Conservation (phyloP, 2,888 invertebrate species). For the Sminthurinus aureus region DNA sequence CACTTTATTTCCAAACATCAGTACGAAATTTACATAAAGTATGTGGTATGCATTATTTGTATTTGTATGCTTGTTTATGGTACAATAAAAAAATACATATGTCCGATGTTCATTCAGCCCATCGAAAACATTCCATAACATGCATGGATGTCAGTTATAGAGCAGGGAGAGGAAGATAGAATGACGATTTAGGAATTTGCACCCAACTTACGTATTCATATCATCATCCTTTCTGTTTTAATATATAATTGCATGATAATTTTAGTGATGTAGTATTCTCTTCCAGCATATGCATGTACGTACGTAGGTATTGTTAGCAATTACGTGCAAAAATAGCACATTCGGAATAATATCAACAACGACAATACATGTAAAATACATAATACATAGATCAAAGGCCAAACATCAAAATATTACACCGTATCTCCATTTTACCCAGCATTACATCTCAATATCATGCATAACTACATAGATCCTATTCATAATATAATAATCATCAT, state of each 20-base stretch:
- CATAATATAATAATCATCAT: too few species aligned
- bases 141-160: not conserved
- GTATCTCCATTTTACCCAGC: not conserved
- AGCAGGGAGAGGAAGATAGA: not conserved
- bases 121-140: not conserved
- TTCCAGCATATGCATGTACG: not conserved
- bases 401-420: not conserved
- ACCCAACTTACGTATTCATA: not conserved
- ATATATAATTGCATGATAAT: too few species aligned
- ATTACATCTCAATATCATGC: too few species aligned
- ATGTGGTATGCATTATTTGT: not conserved
- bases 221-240: too few species aligned
- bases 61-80: too few species aligned
- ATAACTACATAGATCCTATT: too few species aligned
- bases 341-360: not conserved
- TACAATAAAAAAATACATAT: too few species aligned
- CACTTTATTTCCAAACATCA: not conserved
- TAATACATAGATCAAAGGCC: not conserved
- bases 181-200: not conserved
- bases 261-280: too few species aligned
- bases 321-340: slow-evolving; percentile 13
- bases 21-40: not conserved
- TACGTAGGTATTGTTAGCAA: not conserved
- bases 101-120: not conserved
- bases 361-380: not conserved